Evolutionary conservation across 2,888 invertebrate species (phyloP).

Genomic region (Euphydryas editha): DNA sequence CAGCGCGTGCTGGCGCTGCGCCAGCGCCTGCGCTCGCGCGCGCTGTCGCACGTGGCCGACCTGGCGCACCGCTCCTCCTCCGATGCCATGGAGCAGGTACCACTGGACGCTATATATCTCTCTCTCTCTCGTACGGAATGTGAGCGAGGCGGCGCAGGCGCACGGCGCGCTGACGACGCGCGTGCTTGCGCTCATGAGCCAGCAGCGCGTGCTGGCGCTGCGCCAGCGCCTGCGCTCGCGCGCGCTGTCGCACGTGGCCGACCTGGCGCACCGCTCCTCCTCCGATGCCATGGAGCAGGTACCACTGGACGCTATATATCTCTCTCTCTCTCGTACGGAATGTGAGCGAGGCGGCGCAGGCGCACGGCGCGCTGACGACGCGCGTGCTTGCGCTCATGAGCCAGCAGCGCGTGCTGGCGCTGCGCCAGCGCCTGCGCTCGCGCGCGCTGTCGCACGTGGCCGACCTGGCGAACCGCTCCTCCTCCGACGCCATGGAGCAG

Average conservation of each 20-base stretch:
- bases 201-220: conserved; percentile 37
- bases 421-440: conserved; percentile 62
- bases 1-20: too few species aligned
- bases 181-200: not conserved
- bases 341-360: too few species aligned
- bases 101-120: too few species aligned
- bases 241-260: conserved; percentile 53
- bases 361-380: too few species aligned
- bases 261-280: conserved; percentile 69
- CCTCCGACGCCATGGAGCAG: conserved; percentile 67
- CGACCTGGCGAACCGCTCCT: conserved; percentile 67
- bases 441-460: conserved; percentile 63
- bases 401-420: conserved; percentile 64
- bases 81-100: conserved; percentile 69
- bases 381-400: conserved; percentile 58
- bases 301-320: too few species aligned
- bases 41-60: conserved; percentile 33
- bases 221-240: conserved; percentile 60
- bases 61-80: conserved; percentile 68
- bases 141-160: conserved; percentile 48
- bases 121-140: too few species aligned
- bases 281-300: conserved; percentile 65
- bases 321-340: too few species aligned
- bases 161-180: conserved; percentile 68
- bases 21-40: too few species aligned